Evolutionary conservation across 2,797 vertebrate species (phyloP), one percentile per base, ranked within the genome.

Genomic region (Scomberomorus guttatus): DNA sequence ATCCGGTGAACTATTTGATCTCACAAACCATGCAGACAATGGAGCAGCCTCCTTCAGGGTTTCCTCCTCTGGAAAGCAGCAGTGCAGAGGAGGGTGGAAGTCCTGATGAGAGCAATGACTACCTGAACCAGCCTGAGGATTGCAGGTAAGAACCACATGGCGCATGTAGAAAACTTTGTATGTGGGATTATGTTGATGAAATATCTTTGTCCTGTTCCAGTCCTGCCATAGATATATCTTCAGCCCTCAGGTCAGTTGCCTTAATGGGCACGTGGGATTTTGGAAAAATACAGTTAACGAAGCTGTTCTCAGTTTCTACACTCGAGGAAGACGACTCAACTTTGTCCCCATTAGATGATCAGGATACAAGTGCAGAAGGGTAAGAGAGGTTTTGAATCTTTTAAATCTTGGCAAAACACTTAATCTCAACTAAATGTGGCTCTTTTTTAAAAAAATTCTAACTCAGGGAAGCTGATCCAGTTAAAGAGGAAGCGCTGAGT

Each of bases 181-280:
- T 64, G 13, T n/a, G 2, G 1, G 15, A 37, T 32, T 22, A 14
- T 55, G 22, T 7, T 0, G 0, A 46, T n/a, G 5, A 50, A 17
- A 48, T 58, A 1, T 14, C 0, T 7, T 52, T 20, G 12, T 20
- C 34, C 55, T 65, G 14, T 82, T n/a, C 25, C 37, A 94, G 94
- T 60, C 39, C 59, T 39, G 34, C 70, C 44, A 32, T 59, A 18
- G 91, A 93, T 9, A 72, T 94, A 2, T 79, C 91, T 3, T 77
- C 90, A 63, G 90, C 90, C 46, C 82, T 95, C 39, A 71, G 72
- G 25, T 89, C 88, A 2, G 71, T 92, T 17, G 87, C 80, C 0
- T 61, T 57, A 15, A 84, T 56, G 6, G 29, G 20, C 1, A 57
- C 65, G 0, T 88, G 82, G 88, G 77, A 63, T 77, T 50, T 91